Conservation (phyloP, 2,797 vertebrate genomes). For the Epinephelus malabaricus region DNA sequence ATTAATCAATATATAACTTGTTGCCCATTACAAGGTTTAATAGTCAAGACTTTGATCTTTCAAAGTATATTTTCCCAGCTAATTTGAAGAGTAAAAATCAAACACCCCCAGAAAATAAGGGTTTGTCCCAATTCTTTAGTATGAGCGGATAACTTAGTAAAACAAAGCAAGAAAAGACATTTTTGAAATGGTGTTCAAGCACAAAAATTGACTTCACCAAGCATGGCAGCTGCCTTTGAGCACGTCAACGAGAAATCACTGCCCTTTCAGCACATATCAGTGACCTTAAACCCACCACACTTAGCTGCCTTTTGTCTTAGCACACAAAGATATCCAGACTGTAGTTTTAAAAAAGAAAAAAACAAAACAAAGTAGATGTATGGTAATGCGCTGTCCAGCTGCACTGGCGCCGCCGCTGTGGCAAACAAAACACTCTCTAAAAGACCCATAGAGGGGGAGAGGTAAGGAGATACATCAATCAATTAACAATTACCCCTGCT, state of each 20-base stretch:
- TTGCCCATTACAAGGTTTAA: no score
- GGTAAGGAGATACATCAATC: slow-evolving; percentile 88
- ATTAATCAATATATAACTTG: no score
- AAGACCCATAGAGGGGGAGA: slow-evolving; percentile 79
- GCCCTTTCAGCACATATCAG: slow-evolving; percentile 50
- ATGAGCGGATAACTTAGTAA: background rate
- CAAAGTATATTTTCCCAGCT: no score
- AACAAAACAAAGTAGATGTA: slow-evolving; percentile 67
- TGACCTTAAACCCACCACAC: slow-evolving; percentile 68
- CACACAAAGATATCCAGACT: slow-evolving; percentile 65
- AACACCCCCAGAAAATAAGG: no score
- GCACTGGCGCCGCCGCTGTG: slow-evolving; percentile 46
- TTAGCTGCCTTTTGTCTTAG: slow-evolving; percentile 77
- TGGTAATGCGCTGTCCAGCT: slow-evolving; percentile 83
- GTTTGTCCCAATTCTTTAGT: no score
- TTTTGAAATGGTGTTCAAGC: background rate
- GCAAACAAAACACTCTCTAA: slow-evolving; percentile 84
- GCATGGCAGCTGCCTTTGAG: slow-evolving; percentile 44
- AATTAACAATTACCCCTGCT: slow-evolving; percentile 89
- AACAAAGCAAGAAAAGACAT: slow-evolving; percentile 7
- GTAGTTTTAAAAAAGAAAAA: slow-evolving; percentile 24
- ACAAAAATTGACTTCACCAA: slow-evolving; percentile 15
- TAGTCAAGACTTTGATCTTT: no score
- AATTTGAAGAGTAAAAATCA: no score
- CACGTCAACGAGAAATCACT: slow-evolving; percentile 35